Evolutionary conservation across 2,888 invertebrate genomes (phyloP).

Genomic region (Mechanitis messenoides): DNA sequence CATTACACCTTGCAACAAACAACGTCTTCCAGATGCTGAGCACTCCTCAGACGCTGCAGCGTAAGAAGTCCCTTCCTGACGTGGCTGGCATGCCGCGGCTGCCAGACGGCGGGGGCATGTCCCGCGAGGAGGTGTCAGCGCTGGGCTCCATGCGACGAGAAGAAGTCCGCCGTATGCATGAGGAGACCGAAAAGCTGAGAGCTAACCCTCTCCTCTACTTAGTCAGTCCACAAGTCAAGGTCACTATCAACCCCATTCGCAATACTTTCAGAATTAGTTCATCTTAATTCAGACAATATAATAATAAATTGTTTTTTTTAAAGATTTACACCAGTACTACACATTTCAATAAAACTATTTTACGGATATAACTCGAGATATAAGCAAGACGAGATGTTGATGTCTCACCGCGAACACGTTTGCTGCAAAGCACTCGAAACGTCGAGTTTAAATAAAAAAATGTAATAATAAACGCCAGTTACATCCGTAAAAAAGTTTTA

Average conservation of each 20-base stretch:
- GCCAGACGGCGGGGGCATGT: slow-evolving; percentile 87
- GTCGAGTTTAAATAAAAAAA: no score
- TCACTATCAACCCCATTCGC: slow-evolving; percentile 46
- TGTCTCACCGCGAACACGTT: no score
- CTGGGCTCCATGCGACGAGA: slow-evolving; percentile 96
- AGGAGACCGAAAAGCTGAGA: slow-evolving; percentile 93
- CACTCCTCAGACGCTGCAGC: slow-evolving; percentile 86
- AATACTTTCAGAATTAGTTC: neutral
- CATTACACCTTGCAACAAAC: neutral
- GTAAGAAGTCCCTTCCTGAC: slow-evolving; percentile 98
- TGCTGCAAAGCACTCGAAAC: no score
- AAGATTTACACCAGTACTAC: no score
- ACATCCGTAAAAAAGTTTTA: no score
- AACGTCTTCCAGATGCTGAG: slow-evolving; percentile 80
- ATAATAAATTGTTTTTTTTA: no score
- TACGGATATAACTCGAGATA: no score
- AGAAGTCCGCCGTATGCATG: slow-evolving; percentile 92
- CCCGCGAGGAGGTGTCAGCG: slow-evolving; percentile 95
- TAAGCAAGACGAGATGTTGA: no score
- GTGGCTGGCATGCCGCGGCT: slow-evolving; percentile 89
- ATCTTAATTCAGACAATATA: no score
- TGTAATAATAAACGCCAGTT: no score
- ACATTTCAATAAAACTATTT: no score
- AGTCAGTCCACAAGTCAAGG: slow-evolving; percentile 98
- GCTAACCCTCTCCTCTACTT: slow-evolving; percentile 97